Evolutionary conservation across 2,113 vertebrate species (phyloP), one percentile per base, ranked within the genome.

Genomic region (Entelurus aequoreus): DNA sequence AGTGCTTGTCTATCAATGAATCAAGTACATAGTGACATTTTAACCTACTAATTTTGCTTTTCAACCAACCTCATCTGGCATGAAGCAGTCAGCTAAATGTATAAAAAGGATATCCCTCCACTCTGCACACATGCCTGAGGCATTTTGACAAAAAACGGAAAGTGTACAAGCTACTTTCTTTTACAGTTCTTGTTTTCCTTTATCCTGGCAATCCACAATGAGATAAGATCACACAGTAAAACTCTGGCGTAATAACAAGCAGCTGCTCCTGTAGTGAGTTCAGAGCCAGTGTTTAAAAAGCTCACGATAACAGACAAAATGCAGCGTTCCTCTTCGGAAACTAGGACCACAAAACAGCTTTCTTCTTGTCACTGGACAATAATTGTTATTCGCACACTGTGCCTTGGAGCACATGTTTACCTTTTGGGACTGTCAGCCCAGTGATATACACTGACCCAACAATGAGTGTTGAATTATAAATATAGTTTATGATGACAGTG

Each of bases 171-270:
- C 75, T 71, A 75, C 64, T 67, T 74, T 54, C 65, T 81, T 64
- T 63, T 70, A 62, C 68, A 60, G 65, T 57, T 67, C 68, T 80
- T 85, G 75, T 84, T 86, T 85, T 76, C 37, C 68, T 82, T 74
- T 76, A 77, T 60, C 35, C 63, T 38, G 54, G 65, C 54, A 82
- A 59, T 80, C 79, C 69, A 63, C 62, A 60, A 84, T 72, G 58
- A 85, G 84, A 89, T 90, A 89, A 88, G 75, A 87, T 89, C 86
- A 80, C 79, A 74, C 72, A 83, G 78, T 83, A 80, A 84, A 85
- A 86, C 77, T 80, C 49, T 63, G 61, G 66, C 65, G 62, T 87
- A 91, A 89, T 86, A 87, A 86, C 80, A 89, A 83, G 77, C 88
- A 89, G 86, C 87, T 88, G 90, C 63, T 85, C 65, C 53, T 65